Base-by-base conservation (phyloP, 1,140 invertebrate genomes). In the Brachionus asplanchnoidis region DNA sequence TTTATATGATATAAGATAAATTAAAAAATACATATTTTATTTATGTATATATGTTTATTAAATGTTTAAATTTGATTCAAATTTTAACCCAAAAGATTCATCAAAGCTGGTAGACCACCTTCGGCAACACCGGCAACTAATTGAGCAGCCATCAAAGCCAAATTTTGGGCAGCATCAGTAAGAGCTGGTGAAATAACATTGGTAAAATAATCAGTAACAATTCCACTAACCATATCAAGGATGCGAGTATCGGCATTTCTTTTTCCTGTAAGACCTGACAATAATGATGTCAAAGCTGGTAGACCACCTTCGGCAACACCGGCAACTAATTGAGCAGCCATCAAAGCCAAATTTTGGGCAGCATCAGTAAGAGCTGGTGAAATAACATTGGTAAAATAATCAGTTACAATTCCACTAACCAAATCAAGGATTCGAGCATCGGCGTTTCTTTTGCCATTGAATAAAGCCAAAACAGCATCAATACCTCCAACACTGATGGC, bases 81-180 rank as follows among this genome's bases (percentile, higher is more conserved):
- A 17, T 14, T 46, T 14, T 73, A 73, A 73, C 68, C 68, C 68
- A 73, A 73, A 17, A 68, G 17, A 42, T 20, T 42, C 7, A 5
- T 42, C 23, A 46, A 77, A 50, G 73, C 73, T 77, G 73, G 73
- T 12, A 77, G 26, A 53, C 73, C 73, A 77, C 73, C 73, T 50
- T 77, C 73, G 42, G 73, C 73, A 50, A 77, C 73, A 50, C 73
- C 73, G 23, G 73, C 73, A 50, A 77, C 42, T 50, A 77, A 46
- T 77, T 77, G 73, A 32, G 73, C 73, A 77, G 73, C 73, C 46
- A 77, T 14, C 23, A 77, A 32, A 26, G 73, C 42, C 20, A 50
- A 46, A 14, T 23, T 20, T 77, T 77, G 73, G n/a, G 44, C n/a
- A 77, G 73, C 40, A 32, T 26, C 46, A 36, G 5, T 77, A 8